Conservation (phyloP, 2,113 vertebrate species). For the Otocyon megalotis region DNA sequence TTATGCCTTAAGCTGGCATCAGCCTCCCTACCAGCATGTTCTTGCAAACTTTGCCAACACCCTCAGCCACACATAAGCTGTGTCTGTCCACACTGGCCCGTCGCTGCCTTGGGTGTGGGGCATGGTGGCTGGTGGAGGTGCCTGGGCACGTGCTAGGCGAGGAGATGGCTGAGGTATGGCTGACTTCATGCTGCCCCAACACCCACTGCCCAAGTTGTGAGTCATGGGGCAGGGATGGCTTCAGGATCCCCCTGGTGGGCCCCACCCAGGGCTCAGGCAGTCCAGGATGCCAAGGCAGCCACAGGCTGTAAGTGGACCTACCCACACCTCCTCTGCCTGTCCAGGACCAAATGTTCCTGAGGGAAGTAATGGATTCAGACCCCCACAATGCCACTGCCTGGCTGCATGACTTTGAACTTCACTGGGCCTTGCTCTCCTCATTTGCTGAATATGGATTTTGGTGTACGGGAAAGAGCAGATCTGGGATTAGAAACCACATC, state of each 20-base stretch:
- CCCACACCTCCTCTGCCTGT: background rate
- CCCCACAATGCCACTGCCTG: background rate
- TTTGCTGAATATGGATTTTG: background rate
- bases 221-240: background rate
- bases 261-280: background rate
- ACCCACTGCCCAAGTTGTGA: background rate
- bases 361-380: background rate
- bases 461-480: background rate
- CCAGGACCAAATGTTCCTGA: background rate
- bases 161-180: background rate
- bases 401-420: background rate
- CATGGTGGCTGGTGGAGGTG: background rate
- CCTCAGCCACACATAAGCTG: background rate
- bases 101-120: background rate
- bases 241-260: background rate
- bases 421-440: background rate
- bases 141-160: background rate
- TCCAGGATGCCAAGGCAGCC: background rate
- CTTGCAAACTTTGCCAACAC: background rate
- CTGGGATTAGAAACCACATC: background rate
- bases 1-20: background rate
- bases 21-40: background rate
- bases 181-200: conserved; percentile 11
- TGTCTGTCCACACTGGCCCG: background rate
- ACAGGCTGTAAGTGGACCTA: background rate